Conservation (phyloP, 1,140 invertebrate species). For the Drosophila burlai region DNA sequence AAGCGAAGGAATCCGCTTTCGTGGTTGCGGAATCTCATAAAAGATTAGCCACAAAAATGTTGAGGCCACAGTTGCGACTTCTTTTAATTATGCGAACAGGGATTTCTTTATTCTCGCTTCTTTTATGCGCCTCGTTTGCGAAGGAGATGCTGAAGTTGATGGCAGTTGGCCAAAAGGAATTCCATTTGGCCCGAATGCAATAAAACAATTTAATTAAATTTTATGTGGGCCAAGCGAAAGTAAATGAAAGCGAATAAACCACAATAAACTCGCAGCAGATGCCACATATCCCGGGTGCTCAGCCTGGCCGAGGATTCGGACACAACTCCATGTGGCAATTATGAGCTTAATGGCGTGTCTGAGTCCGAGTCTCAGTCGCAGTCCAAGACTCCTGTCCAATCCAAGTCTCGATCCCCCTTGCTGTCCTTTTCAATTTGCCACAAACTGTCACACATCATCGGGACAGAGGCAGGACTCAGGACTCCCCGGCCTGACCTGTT, state of each 20-base stretch:
- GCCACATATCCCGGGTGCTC: conserved; percentile 32
- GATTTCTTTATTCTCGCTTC: conserved; percentile 45
- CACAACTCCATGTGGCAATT: conserved; percentile 61
- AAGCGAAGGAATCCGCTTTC: conserved; percentile 7
- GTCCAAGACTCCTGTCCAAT: neutral
- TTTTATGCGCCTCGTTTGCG: conserved; percentile 15
- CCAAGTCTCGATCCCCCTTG: neutral
- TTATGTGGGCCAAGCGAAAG: conserved; percentile 64
- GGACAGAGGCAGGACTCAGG: neutral
- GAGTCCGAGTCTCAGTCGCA: conserved; percentile 1
- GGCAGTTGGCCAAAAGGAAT: conserved; percentile 46
- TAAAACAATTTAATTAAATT: conserved; percentile 80
- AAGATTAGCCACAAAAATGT: conserved; percentile 63
- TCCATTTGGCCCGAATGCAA: conserved; percentile 61
- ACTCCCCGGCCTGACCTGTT: conserved; percentile 20
- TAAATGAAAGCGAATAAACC: conserved; percentile 76
- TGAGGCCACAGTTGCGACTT: conserved; percentile 30
- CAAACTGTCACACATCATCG: conserved; percentile 68
- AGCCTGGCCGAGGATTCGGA: conserved; percentile 6
- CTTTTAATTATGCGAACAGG: conserved; percentile 59
- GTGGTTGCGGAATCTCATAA: conserved; percentile 55
- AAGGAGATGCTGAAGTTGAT: conserved; percentile 14
- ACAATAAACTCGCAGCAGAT: conserved; percentile 69
- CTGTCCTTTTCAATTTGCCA: conserved; percentile 56
- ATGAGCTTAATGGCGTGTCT: conserved; percentile 61